These are phyloP conservation scores for Phthorimaea operculella DNA, from an alignment of 1,140 invertebrate genomes.

Conservation along the genomic window DNA sequence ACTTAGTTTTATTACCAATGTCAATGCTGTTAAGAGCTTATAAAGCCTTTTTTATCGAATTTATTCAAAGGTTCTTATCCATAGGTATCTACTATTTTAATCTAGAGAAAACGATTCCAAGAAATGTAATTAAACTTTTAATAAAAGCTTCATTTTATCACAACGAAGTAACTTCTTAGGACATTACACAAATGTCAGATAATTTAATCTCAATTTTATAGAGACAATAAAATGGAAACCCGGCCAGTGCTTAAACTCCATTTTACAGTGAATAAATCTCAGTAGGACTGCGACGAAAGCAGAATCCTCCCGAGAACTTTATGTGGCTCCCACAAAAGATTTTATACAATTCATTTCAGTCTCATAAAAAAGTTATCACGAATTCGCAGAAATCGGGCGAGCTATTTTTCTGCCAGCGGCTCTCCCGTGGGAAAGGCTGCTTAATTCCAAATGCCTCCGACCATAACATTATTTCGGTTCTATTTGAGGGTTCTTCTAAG, in stretches of 20 bases:
- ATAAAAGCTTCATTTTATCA: too few relatives aligned
- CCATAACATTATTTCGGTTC: slow-evolving; percentile 24
- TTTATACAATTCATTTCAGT: slow-evolving; percentile 59
- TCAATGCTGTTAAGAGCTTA: too few relatives aligned
- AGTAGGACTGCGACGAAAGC: slow-evolving; percentile 38
- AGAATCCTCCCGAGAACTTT: slow-evolving; percentile 48
- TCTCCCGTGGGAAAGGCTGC: slow-evolving; percentile 38
- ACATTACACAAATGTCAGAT: background rate
- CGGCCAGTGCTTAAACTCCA: slow-evolving; percentile 23
- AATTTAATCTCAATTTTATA: slow-evolving; percentile 1
- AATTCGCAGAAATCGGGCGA: slow-evolving; percentile 49
- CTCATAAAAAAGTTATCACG: slow-evolving; percentile 59
- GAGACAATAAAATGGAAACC: slow-evolving; percentile 7
- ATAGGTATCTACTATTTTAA: too few relatives aligned
- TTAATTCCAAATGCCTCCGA: slow-evolving; percentile 34
- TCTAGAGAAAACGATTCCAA: too few relatives aligned
- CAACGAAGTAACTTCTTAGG: too few relatives aligned
- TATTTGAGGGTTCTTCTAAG: background rate
- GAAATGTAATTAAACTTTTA: too few relatives aligned
- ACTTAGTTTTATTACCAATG: too few relatives aligned
- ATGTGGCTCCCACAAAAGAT: slow-evolving; percentile 48
- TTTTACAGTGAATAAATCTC: slow-evolving; percentile 42
- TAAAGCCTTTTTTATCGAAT: too few relatives aligned
- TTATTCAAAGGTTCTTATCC: too few relatives aligned
- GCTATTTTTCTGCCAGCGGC: slow-evolving; percentile 49